Conservation (phyloP, 2,797 vertebrate genomes). For the Gorsachius magnificus region DNA sequence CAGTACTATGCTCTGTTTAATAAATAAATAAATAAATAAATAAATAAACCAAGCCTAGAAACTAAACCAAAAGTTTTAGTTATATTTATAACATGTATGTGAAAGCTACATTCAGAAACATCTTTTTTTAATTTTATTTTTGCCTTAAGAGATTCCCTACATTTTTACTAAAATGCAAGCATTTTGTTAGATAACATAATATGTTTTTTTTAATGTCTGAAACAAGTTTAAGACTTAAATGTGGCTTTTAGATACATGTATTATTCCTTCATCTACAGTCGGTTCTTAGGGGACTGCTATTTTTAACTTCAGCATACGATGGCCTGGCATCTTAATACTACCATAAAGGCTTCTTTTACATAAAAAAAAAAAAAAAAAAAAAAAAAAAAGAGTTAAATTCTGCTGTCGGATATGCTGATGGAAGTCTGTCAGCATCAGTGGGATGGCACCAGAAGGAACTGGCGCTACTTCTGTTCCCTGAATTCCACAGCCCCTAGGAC, state of each 20-base stretch:
- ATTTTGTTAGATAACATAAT: background rate
- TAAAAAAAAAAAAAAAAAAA: background rate
- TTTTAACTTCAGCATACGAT: background rate
- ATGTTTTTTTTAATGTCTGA: background rate
- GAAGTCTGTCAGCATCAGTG: background rate
- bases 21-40: background rate
- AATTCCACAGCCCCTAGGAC: background rate
- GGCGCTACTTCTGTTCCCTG: conserved; percentile 20
- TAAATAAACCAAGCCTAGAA: background rate
- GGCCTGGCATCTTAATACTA: background rate
- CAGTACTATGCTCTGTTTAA: background rate
- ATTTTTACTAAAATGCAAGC: background rate
- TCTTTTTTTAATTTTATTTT: background rate
- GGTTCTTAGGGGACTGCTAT: background rate
- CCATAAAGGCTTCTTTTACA: background rate
- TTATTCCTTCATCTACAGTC: background rate
- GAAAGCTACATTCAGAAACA: background rate
- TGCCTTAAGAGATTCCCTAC: background rate
- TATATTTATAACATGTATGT: background rate
- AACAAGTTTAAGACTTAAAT: background rate
- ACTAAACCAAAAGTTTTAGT: background rate
- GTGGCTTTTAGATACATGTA: background rate
- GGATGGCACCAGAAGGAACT: conserved; percentile 23
- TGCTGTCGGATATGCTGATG: background rate
- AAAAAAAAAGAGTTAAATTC: background rate